phyloP scores from a whole-genome alignment of 2,113 vertebrate genomes.

The Chamaea fasciata region DNA sequence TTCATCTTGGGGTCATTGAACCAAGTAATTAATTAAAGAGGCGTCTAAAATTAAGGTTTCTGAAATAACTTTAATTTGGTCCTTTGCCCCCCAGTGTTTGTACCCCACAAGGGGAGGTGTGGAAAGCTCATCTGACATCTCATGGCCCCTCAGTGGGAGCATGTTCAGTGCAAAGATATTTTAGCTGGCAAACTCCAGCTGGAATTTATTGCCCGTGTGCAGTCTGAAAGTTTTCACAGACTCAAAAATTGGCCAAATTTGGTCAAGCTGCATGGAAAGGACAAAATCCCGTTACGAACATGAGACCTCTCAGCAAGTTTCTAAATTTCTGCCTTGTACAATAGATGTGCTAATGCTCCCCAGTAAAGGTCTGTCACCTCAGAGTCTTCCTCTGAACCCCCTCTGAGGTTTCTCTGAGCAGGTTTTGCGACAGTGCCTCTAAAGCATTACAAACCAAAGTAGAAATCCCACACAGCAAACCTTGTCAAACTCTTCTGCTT shows the following conservation, averaged over 20 bases:
- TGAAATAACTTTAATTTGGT: not conserved
- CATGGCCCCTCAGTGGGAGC: not conserved
- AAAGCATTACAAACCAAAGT: not conserved
- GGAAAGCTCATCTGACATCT: not conserved
- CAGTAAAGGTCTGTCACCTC: not conserved
- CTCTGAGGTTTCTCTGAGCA: not conserved
- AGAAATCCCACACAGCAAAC: not conserved
- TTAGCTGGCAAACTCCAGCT: not conserved
- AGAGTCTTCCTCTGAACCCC: not conserved
- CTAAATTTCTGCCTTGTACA: not conserved
- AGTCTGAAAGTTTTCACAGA: not conserved
- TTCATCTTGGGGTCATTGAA: not conserved
- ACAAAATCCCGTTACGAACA: not conserved
- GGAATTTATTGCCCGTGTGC: not conserved
- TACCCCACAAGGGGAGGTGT: not conserved
- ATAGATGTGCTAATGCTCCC: not conserved
- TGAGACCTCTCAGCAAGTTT: not conserved
- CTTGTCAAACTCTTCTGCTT: not conserved
- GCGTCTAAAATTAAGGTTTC: not conserved
- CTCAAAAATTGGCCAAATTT: not conserved
- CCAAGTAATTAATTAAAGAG: not conserved
- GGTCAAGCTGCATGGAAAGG: not conserved
- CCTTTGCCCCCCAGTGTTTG: not conserved
- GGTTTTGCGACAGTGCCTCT: not conserved
- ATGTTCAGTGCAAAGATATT: not conserved